Conservation (phyloP, 2,888 invertebrate species). For the Eristalinus sepulchralis region DNA sequence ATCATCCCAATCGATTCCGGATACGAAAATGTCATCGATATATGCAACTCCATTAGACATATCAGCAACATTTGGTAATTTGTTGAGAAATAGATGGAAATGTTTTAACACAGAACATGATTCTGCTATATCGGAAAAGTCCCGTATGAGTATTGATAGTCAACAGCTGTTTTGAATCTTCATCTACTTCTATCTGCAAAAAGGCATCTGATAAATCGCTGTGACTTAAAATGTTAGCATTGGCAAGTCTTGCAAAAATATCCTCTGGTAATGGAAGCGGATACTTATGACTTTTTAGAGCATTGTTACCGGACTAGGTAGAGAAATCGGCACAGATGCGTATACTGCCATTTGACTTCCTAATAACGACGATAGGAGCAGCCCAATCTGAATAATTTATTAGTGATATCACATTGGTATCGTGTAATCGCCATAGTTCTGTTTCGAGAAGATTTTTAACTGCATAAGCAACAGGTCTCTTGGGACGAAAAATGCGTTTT, state of each 20-base stretch:
- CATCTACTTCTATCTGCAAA: constrained; percentile 67
- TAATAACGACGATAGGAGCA: constrained; percentile 71
- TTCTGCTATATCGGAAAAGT: constrained; percentile 33
- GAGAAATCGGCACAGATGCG: constrained; percentile 69
- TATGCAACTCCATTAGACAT: constrained; percentile 16
- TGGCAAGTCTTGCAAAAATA: not conserved
- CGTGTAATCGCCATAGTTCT: constrained; percentile 60
- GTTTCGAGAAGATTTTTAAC: constrained; percentile 62
- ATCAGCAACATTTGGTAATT: constrained; percentile 53
- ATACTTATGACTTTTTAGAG: constrained; percentile 64
- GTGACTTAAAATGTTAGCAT: constrained; percentile 33
- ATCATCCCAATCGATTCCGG: constrained; percentile 44
- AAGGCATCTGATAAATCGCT: constrained; percentile 67
- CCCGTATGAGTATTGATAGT: constrained; percentile 44
- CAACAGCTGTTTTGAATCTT: constrained; percentile 48
- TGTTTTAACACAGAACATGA: constrained; percentile 58
- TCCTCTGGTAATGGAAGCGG: constrained; percentile 66
- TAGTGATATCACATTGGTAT: constrained; percentile 60
- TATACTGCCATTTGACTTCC: constrained; percentile 61
- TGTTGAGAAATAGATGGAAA: constrained; percentile 54
- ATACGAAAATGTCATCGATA: not conserved
- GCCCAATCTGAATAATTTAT: constrained; percentile 71
- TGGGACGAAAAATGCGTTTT: constrained; percentile 65
- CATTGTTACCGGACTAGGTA: constrained; percentile 66
- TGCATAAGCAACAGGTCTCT: constrained; percentile 70